phyloP scores from a whole-genome alignment of 2,797 vertebrate genomes.

The Oophaga sylvatica region DNA sequence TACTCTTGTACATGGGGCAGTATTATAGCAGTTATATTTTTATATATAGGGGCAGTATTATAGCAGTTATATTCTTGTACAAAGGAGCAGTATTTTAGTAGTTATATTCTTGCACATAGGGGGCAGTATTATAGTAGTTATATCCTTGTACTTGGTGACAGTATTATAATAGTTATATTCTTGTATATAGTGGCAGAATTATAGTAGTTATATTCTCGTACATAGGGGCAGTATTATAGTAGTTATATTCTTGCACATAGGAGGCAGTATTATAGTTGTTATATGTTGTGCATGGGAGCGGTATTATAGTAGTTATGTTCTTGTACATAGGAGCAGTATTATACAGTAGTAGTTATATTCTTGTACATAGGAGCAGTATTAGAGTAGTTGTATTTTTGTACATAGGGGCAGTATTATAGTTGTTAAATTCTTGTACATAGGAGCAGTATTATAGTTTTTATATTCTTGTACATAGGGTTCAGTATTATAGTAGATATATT shows the following conservation, averaged over 20 bases:
- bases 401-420: neutral
- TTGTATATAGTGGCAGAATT: neutral
- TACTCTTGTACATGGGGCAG: no score
- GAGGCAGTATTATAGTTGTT: neutral
- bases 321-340: constrained; percentile 3
- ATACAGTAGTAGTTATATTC: neutral
- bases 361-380: constrained; percentile 5
- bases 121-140: no score
- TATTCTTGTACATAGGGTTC: neutral
- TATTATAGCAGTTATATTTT: no score
- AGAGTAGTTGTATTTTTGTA: constrained; percentile 2
- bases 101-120: no score
- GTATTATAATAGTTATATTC: neutral
- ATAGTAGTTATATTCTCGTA: constrained; percentile 3
- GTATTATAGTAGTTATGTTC: constrained; percentile 4
- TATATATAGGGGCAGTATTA: no score
- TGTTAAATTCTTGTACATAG: neutral
- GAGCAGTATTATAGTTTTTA: neutral
- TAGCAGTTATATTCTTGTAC: no score
- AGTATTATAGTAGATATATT: constrained; percentile 2
- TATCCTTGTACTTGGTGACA: no score
- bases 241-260: neutral
- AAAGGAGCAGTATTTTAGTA: no score
- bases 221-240: neutral
- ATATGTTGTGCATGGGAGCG: neutral